Evolutionary conservation across 2,113 vertebrate genomes (phyloP).

Genomic region (Spilogale gracilis): DNA sequence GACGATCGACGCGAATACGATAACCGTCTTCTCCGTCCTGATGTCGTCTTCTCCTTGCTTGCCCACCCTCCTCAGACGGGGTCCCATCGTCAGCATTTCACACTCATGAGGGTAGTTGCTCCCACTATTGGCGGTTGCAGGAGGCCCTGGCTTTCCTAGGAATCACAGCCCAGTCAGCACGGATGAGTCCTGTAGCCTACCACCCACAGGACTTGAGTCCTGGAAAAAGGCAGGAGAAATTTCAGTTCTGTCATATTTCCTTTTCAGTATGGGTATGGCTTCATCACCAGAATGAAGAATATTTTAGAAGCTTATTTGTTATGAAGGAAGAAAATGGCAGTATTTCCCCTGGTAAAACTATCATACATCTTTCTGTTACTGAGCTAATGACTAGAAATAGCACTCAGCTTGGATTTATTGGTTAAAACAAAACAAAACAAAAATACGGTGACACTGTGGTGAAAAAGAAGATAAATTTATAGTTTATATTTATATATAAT

Average conservation of each 20-base stretch:
- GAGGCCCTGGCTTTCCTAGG: not conserved
- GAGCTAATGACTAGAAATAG: not conserved
- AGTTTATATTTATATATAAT: too few relatives aligned
- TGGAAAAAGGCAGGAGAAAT: not conserved
- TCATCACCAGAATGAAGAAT: not conserved
- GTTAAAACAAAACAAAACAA: not conserved
- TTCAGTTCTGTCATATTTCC: not conserved
- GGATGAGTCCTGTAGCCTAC: not conserved
- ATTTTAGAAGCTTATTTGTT: not conserved
- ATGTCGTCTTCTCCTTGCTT: not conserved
- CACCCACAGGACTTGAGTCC: not conserved
- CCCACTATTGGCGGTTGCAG: not conserved
- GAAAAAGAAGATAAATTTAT: not conserved
- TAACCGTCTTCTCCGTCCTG: not conserved
- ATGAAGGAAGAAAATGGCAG: not conserved
- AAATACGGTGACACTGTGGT: not conserved
- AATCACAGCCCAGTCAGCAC: not conserved
- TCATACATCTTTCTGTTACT: not conserved
- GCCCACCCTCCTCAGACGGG: too few relatives aligned
- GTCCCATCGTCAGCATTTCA: not conserved
- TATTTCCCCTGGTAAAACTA: conserved; percentile 21
- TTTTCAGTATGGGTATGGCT: not conserved
- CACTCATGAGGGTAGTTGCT: not conserved
- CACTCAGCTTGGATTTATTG: not conserved
- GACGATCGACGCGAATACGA: not conserved